phyloP scores from a whole-genome alignment of 2,113 vertebrate genomes.

The Lates calcarifer region DNA sequence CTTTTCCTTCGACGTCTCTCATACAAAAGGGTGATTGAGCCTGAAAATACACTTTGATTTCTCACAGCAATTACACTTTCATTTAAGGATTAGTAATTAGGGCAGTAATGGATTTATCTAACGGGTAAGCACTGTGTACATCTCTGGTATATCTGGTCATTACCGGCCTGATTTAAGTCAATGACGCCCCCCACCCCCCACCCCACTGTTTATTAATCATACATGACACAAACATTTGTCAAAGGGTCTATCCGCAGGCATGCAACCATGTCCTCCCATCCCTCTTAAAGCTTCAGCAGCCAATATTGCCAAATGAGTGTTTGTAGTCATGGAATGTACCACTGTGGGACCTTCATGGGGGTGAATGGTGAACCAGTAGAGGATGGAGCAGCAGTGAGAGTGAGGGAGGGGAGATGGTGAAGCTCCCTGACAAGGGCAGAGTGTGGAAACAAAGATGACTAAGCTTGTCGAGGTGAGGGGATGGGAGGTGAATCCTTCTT shows the following conservation, averaged over 20 bases:
- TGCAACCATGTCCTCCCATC: neutral
- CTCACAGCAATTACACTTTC: conserved; percentile 24
- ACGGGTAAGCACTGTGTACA: conserved; percentile 3
- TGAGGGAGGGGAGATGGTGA: conserved; percentile 19
- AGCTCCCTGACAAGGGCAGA: conserved; percentile 39
- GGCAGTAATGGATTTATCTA: conserved; percentile 13
- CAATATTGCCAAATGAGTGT: conserved; percentile 35
- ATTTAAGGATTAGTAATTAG: conserved; percentile 34
- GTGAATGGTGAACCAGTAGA: neutral
- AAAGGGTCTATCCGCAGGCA: neutral
- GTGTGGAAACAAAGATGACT: conserved; percentile 60
- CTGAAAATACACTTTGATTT: conserved; percentile 25
- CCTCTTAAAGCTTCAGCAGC: conserved; percentile 32
- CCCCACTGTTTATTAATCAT: conserved; percentile 50
- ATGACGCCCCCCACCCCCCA: neutral
- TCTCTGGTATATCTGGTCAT: conserved; percentile 39
- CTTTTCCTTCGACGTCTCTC: neutral
- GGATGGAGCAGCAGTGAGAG: neutral
- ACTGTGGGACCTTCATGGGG: conserved; percentile 27
- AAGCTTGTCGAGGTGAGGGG: conserved; percentile 39
- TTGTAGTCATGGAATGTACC: conserved; percentile 63
- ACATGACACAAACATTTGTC: conserved; percentile 39
- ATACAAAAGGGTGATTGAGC: conserved; percentile 9
- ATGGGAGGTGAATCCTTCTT: conserved; percentile 54
- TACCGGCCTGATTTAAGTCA: conserved; percentile 34